Evolutionary conservation across 2,797 vertebrate genomes (phyloP).

Genomic region (Sebastes hubbsi): DNA sequence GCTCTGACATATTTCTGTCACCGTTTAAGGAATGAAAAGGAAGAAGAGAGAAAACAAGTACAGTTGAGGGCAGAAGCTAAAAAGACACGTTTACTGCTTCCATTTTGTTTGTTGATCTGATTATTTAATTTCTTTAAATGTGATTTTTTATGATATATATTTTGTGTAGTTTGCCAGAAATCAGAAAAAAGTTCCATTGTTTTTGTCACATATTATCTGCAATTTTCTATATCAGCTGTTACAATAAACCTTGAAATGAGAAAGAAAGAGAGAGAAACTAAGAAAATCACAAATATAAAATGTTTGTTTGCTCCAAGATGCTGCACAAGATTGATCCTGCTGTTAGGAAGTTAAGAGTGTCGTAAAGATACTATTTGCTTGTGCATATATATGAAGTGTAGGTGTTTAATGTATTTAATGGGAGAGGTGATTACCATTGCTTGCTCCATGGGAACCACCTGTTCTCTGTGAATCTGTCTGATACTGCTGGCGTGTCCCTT

Average conservation of each 20-base stretch:
- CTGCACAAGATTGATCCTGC: not conserved
- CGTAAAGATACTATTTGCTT: not conserved
- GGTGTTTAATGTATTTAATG: not conserved
- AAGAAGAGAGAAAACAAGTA: slow-evolving; percentile 66
- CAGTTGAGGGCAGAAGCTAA: not conserved
- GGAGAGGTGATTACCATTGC: slow-evolving; percentile 85
- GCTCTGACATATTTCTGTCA: slow-evolving; percentile 91
- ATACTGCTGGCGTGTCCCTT: slow-evolving; percentile 88
- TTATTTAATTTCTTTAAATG: not conserved
- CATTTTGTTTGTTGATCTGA: not conserved
- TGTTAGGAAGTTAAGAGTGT: not conserved
- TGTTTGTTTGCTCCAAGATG: not conserved
- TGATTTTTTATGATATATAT: not conserved
- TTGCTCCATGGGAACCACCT: slow-evolving; percentile 89
- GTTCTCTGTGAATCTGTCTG: slow-evolving; percentile 85
- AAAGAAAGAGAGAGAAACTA: not conserved
- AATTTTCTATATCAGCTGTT: not conserved
- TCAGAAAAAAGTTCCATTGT: not conserved
- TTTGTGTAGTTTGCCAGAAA: not conserved
- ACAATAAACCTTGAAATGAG: not conserved
- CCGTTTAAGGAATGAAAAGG: slow-evolving; percentile 71
- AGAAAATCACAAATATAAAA: not conserved
- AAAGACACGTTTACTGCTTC: not conserved
- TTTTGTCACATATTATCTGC: not conserved
- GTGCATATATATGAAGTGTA: not conserved